A percentile compares a stretch with the other conserved stretches of the same genome.
Evolutionary conservation across 2,888 invertebrate species (phyloP).

Genomic region (Acronicta aceris): DNA sequence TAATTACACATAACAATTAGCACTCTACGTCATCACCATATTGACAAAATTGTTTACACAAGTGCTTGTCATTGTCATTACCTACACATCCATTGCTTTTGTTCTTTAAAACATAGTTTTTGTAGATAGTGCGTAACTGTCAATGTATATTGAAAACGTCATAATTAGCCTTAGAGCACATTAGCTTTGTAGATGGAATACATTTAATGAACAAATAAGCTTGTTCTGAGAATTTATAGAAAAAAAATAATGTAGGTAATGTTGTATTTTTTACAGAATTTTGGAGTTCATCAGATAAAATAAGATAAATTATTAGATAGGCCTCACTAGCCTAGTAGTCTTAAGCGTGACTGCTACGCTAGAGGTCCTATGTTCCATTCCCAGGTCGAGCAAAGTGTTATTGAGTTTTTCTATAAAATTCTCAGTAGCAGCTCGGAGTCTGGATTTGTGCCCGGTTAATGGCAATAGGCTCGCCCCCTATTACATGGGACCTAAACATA

Average conservation of each 20-base stretch:
- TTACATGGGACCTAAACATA: too few species aligned
- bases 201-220: slow-evolving; percentile 4
- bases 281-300: too few species aligned
- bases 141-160: slow-evolving; percentile 9
- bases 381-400: too few species aligned
- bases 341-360: too few species aligned
- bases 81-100: slow-evolving; percentile 1
- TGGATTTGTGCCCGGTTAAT: too few species aligned
- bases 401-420: too few species aligned
- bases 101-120: neutral
- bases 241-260: slow-evolving; percentile 1
- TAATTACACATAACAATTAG: slow-evolving; percentile 12
- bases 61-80: slow-evolving; percentile 17
- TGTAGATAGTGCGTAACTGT: neutral
- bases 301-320: too few species aligned
- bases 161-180: neutral
- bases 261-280: neutral
- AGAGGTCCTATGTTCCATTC: too few species aligned
- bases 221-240: slow-evolving; percentile 3
- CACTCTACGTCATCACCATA: slow-evolving; percentile 21
- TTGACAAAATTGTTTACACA: slow-evolving; percentile 25
- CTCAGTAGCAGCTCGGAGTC: too few species aligned
- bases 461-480: too few species aligned
- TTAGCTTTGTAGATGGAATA: slow-evolving; percentile 8
- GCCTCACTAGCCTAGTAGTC: too few species aligned